These are phyloP conservation scores for Zygogramma bicolorata DNA, from an alignment of 2,888 invertebrate species.

Conservation along the genomic window DNA sequence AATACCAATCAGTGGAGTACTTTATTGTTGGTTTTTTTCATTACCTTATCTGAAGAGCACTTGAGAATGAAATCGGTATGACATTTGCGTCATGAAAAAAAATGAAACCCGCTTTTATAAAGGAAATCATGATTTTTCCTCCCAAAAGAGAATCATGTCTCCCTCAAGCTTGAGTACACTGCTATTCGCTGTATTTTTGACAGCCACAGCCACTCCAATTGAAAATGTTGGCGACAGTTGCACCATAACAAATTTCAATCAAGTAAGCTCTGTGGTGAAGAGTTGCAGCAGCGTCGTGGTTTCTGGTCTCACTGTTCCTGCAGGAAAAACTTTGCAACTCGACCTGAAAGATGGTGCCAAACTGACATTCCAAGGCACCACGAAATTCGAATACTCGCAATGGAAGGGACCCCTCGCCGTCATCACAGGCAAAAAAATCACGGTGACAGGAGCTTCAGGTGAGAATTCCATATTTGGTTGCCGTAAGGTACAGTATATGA, in stretches of 20 bases:
- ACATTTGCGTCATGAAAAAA: too few relatives aligned
- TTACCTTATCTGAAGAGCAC: too few relatives aligned
- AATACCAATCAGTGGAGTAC: too few relatives aligned
- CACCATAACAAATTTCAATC: conserved; percentile 6
- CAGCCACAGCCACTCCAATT: background rate
- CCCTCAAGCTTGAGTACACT: background rate
- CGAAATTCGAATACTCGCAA: conserved; percentile 1
- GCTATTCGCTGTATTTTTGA: background rate
- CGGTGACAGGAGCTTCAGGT: conserved; percentile 21
- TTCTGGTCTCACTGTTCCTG: conserved; percentile 20
- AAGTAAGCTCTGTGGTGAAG: conserved; percentile 17
- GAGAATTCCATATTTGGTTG: background rate
- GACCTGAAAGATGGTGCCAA: conserved; percentile 14
- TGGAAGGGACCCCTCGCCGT: conserved; percentile 24
- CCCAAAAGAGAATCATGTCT: background rate
- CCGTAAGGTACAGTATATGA: too few relatives aligned
- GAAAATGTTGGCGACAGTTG: conserved; percentile 16
- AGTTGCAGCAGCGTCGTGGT: conserved; percentile 23
- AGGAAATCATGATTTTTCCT: background rate
- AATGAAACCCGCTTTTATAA: too few relatives aligned
- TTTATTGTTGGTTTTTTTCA: too few relatives aligned
- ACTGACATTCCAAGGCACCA: conserved; percentile 25
- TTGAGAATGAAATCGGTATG: too few relatives aligned
- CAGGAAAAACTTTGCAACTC: conserved; percentile 21
- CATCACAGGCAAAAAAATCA: conserved; percentile 9